Base-by-base conservation (phyloP, 2,797 vertebrate species). In the Eupleurogrammus muticus region DNA sequence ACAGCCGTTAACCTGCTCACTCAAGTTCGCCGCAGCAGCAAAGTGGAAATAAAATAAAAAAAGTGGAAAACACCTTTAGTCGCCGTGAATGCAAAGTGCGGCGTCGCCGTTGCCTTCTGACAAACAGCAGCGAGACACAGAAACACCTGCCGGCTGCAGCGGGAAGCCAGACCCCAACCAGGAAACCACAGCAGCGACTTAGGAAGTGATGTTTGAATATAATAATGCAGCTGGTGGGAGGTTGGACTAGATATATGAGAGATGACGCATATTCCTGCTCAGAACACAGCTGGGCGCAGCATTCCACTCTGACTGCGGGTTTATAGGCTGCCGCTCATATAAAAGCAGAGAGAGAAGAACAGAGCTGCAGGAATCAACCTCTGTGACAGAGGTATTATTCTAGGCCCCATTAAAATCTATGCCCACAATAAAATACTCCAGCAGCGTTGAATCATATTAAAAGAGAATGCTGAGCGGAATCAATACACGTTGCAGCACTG, bases 1-100 rank as follows among this genome's bases (percentile, higher is more conserved):
- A 86, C 94, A 94, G 93, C 92, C 93, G 92, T 88, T 85, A 83
- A 59, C 87, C 79, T 91, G 90, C 80, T 85, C 81, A 83, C 75
- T 61, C 82, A 36, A 88, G 91, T 88, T 64, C 82, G 77, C 75
- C 79, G 61, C 68, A 44, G 70, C 35, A 44, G 67, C 24, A 51
- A 60, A 75, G 74, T 56, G 70, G 54, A 55, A 68, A 66, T 58
- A 80, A 73, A 82, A 76, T 65, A 65, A 73, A 42, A 55, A 44
- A 84, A 80, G 58, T 11, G n/a, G n/a, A 51, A 75, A 68, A 77
- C 66, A 55, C 32, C 38, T 52, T 71, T 50, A 77, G 66, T 48
- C 14, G 54, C 42, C 38, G 61, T 73, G 50, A 70, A 67, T 3
- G 34, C 36, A 56, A 62, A 28, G 75, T 66, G 50, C 78, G 76